Percentiles rank a stretch among this genome's conserved stretches.
These are phyloP conservation scores for Carcina quercana DNA, from an alignment of 2,888 invertebrate species.

Conservation along the genomic window DNA sequence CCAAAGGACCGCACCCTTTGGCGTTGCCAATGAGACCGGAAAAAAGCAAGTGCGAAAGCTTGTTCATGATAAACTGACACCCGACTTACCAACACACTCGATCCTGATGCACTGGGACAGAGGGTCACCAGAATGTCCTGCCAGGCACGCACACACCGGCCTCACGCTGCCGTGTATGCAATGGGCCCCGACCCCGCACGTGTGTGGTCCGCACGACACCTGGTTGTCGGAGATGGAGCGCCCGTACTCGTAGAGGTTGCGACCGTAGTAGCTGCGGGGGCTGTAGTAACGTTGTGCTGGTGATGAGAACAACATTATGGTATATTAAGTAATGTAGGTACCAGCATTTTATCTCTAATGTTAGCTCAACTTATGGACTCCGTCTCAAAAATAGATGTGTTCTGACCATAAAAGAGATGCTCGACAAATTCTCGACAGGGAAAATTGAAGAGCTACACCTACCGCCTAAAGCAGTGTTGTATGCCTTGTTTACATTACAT, in stretches of 20 bases:
- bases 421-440: no score
- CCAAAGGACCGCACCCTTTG: no score
- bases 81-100: constrained; percentile 78
- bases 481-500: no score
- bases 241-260: constrained; percentile 58
- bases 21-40: not conserved
- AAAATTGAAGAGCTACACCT: no score
- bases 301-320: not conserved
- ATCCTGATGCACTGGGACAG: constrained; percentile 81
- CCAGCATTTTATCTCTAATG: no score
- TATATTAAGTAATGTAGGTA: not conserved
- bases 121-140: constrained; percentile 88
- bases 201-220: constrained; percentile 73
- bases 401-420: no score
- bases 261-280: constrained; percentile 41
- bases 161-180: constrained; percentile 80
- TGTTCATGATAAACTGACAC: not conserved
- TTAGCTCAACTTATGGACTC: no score
- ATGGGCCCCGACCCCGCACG: constrained; percentile 80
- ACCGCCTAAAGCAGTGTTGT: no score
- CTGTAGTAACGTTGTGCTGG: constrained; percentile 54
- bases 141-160: constrained; percentile 86
- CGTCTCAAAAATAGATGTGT: no score
- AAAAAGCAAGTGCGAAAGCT: not conserved
- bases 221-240: constrained; percentile 60